Conservation (phyloP, 2,888 invertebrate species). For the Ormyrus rosae region DNA sequence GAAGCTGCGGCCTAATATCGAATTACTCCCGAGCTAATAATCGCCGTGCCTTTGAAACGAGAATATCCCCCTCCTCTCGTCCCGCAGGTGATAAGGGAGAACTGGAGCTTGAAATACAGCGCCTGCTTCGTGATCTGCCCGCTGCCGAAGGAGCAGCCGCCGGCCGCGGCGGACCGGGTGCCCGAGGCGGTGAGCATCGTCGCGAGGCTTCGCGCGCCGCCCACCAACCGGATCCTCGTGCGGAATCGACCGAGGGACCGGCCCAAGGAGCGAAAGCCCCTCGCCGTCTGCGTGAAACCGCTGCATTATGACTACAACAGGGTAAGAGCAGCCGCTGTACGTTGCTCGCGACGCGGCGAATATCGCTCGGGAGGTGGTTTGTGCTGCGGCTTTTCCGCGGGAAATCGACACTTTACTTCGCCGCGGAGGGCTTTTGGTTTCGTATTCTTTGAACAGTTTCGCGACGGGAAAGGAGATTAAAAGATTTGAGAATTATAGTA, state of each 20-base stretch:
- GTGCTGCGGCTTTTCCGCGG: no score
- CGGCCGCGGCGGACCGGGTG: constrained; percentile 78
- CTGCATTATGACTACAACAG: constrained; percentile 92
- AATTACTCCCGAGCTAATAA: not conserved
- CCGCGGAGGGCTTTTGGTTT: no score
- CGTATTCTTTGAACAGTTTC: no score
- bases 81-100: constrained; percentile 88
- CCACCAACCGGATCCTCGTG: constrained; percentile 82
- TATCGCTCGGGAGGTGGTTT: no score
- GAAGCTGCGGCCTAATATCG: no score
- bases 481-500: no score
- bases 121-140: constrained; percentile 93
- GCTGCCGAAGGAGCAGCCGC: constrained; percentile 79
- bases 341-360: no score
- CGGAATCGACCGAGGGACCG: constrained; percentile 78
- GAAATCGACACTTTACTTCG: no score
- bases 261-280: constrained; percentile 78
- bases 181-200: constrained; percentile 86
- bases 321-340: constrained; percentile 69
- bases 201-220: constrained; percentile 79
- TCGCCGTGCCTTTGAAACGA: not conserved
- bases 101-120: constrained; percentile 95
- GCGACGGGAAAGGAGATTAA: no score
- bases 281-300: constrained; percentile 93
- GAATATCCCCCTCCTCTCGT: not conserved